Evolutionary conservation across 2,797 vertebrate genomes (phyloP).

Genomic region (Manis pentadactyla): DNA sequence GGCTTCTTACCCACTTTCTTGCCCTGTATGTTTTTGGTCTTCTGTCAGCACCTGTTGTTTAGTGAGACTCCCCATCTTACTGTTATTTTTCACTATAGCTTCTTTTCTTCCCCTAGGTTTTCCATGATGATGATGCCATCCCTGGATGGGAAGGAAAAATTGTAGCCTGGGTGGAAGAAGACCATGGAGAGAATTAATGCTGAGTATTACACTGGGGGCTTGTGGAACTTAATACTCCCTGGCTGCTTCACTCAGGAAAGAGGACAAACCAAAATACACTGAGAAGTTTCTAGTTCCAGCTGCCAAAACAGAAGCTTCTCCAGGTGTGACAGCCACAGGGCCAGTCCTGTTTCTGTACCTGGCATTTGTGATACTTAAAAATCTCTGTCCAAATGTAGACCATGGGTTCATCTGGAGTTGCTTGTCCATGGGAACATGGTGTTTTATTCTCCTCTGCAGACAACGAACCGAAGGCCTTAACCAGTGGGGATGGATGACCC

Average conservation of each 20-base stretch:
- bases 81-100: constrained; percentile 24
- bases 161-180: constrained; percentile 99
- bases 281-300: constrained; percentile 76
- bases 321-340: constrained; percentile 41
- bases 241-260: constrained; percentile 80
- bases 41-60: background rate
- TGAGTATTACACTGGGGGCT: constrained; percentile 68
- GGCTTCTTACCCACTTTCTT: background rate
- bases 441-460: constrained; percentile 67
- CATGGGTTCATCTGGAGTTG: constrained; percentile 65
- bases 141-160: constrained; percentile 99
- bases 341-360: constrained; percentile 63
- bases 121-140: constrained; percentile 96
- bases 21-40: background rate
- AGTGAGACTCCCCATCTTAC: background rate
- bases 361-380: constrained; percentile 66
- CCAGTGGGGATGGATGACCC: constrained; percentile 64
- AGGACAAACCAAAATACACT: constrained; percentile 77
- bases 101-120: constrained; percentile 89
- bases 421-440: constrained; percentile 57
- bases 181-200: constrained; percentile 93
- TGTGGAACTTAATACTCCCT: constrained; percentile 61
- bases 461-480: constrained; percentile 85
- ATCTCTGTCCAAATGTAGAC: constrained; percentile 65
- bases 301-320: constrained; percentile 85